Percentiles rank a stretch among this genome's conserved stretches.
Conservation (phyloP, 2,797 vertebrate species). For the Dromococcyx pavoninus region DNA sequence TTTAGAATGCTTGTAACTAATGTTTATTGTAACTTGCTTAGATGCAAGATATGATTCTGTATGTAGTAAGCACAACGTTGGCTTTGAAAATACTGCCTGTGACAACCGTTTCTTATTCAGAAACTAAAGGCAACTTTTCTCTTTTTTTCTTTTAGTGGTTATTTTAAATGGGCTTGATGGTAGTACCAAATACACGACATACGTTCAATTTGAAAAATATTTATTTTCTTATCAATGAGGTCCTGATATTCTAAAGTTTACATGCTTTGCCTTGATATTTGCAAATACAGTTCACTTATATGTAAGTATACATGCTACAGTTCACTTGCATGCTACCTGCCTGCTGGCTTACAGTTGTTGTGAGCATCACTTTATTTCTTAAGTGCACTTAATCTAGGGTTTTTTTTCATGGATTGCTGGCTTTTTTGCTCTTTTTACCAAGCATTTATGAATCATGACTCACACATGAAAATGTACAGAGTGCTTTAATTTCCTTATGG, state of each 20-base stretch:
- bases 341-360: background rate
- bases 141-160: background rate
- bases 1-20: background rate
- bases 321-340: background rate
- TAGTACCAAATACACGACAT: background rate
- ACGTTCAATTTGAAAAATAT: background rate
- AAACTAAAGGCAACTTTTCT: background rate
- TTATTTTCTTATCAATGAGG: background rate
- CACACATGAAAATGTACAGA: background rate
- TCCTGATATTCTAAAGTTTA: background rate
- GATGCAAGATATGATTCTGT: background rate
- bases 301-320: too few species aligned
- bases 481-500: background rate
- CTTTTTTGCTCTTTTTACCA: background rate
- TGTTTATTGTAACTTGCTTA: background rate
- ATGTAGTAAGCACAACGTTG: background rate
- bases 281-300: background rate
- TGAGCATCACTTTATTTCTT: background rate
- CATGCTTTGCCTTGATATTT: background rate
- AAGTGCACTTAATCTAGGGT: background rate
- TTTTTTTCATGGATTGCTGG: background rate
- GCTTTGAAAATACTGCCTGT: background rate
- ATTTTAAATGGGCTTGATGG: background rate
- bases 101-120: background rate
- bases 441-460: background rate